Base-by-base conservation (phyloP, 92 coral and sea anemone genomes). In the Desmophyllum pertusum region DNA sequence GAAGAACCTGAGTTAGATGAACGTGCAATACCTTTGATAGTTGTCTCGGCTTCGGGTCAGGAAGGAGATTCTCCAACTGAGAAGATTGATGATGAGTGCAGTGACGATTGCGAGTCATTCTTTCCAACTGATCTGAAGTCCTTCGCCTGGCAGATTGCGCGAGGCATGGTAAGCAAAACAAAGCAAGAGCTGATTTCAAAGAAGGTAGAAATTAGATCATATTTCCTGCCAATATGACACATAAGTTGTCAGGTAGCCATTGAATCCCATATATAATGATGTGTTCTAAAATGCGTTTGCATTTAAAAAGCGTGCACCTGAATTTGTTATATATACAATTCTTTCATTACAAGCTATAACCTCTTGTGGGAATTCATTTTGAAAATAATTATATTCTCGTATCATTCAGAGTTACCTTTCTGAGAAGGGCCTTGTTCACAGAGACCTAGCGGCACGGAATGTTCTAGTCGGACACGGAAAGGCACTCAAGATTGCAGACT, bases 401-500 rank as follows among this genome's bases (percentile, higher is more conserved):
- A n/a, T 59, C 21, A 15, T 10, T 63, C 36, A 78, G 83, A 33
- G 5, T n/a, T 78, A 78, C 33, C 83, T 78, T 4, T 61, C 83
- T 13, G 53, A 63, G 38, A 78, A 78, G 21, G 72, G 51, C 10
- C 39, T 37, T 13, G 70, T 78, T 23, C 73, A 78, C 3, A 40
- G 83, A 19, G 83, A 59, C 33, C 63, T 78, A 3, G 72, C 83
- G n/a, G 84, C 84, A 46, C 33, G 84, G 40, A 80, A 80, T 41
- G 52, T 80, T 80, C 84, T 80, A 13, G 70, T 83, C 4, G 87
- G 87, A 36, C 80, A 83, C 21, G 81, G 80, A 13, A 81, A 81
- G 36, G 23, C 19, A 7, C 67, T 81, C 17, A 81, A 81, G 85
- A 72, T 81, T 46, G 78, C 85, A 10, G 85, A 81, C 78, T 81